Evolutionary conservation across 2,113 vertebrate genomes (phyloP), one percentile per base, ranked within the genome.

Genomic region (Rhinolophus sinicus): DNA sequence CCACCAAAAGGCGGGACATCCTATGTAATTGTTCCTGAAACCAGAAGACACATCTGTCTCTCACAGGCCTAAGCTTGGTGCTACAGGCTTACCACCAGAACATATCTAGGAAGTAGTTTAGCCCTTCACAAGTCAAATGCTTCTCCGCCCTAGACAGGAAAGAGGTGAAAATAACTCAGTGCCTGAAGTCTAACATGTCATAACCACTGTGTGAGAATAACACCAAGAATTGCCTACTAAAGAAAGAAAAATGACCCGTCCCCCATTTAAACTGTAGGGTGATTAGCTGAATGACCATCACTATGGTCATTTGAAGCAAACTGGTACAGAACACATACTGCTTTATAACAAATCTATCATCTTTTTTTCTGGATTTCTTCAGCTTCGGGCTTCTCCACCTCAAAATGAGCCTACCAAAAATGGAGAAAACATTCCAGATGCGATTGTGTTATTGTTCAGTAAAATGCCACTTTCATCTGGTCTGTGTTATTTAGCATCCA

Each of bases 391-490:
- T 73, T 95, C 50, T 76, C 38, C 26, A 82, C 15, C 1, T 60
- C 54, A 85, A 77, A 73, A 62, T 12, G 56, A 95, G 62, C 47
- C 13, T 70, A 50, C 86, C 30, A 26, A 76, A 90, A 78, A 69
- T 75, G 78, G 47, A 95, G 92, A 94, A 92, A 88, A 67, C n/a
- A 64, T 69, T 75, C 60, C 88, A 95, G 80, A 85, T 65, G 58
- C 35, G 44, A 2, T 19, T 65, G 54, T 69, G 44, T n/a, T 75
- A 22, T 93, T 94, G 26, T 60, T 90, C 92, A 44, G 50, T n/a
- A 88, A 88, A 94, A 82, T 60, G n/a, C 28, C 50, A 44, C 84
- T 94, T 96, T 96, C 88, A 90, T 88, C 94, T 93, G 92, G 65
- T 95, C 94, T 64, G 60, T 67, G 76, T 87, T 88, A 94, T 64